Conservation (phyloP, 2,888 invertebrate genomes). For the Xylota sylvarum region DNA sequence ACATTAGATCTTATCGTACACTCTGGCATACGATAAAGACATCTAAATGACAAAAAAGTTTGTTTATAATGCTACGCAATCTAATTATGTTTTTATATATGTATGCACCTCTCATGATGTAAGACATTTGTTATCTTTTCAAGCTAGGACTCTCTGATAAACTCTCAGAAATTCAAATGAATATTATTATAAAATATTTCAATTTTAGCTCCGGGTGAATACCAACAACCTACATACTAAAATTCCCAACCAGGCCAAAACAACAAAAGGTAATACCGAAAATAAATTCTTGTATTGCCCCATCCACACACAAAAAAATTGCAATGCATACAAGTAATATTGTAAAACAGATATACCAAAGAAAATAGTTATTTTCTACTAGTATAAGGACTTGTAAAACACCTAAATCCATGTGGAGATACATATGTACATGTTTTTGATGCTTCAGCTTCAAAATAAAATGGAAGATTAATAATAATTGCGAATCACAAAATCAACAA, state of each 20-base stretch:
- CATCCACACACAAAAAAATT: conserved; percentile 1
- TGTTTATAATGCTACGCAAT: not conserved
- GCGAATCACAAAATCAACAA: conserved; percentile 34
- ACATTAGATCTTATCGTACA: not conserved
- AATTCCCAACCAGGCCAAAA: conserved; percentile 23
- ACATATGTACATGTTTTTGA: conserved; percentile 8
- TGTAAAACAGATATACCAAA: conserved; percentile 45
- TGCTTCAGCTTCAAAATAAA: conserved; percentile 48
- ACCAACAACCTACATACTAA: conserved; percentile 84
- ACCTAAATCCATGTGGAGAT: conserved; percentile 42
- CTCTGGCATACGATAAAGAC: not conserved
- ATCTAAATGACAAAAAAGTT: not conserved
- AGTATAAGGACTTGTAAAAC: conserved; percentile 27
- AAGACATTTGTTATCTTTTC: not conserved
- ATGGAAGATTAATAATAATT: conserved; percentile 5
- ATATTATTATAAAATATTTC: not conserved
- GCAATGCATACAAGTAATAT: conserved; percentile 25
- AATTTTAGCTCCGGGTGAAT: conserved; percentile 78
- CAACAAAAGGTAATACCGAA: conserved; percentile 14
- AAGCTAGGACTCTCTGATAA: not conserved
- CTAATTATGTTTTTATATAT: not conserved
- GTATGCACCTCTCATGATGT: not conserved
- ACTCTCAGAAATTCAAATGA: not conserved
- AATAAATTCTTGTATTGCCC: conserved; percentile 24
- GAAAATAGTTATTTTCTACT: conserved; percentile 43